These are phyloP conservation scores for Diphyllodes magnificus DNA, from an alignment of 2,113 vertebrate genomes.

Conservation along the genomic window DNA sequence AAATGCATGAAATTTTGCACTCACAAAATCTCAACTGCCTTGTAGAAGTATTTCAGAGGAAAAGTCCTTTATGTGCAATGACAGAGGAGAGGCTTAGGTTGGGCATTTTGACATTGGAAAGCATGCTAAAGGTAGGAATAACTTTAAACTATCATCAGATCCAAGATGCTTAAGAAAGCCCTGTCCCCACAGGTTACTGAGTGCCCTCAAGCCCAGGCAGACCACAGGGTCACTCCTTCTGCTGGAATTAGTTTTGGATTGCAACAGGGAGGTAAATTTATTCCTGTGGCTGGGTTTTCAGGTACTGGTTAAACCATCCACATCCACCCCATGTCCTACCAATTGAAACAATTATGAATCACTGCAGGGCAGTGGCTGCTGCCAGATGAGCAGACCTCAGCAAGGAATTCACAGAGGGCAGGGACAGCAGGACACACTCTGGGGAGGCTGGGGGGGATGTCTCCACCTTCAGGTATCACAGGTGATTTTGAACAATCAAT, in stretches of 20 bases:
- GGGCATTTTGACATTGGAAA: accelerated
- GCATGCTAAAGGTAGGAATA: background rate
- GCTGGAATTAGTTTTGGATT: background rate
- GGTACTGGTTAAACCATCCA: background rate
- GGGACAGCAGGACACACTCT: background rate
- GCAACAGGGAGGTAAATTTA: background rate
- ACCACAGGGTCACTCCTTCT: background rate
- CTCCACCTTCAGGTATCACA: background rate
- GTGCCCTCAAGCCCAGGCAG: too few relatives aligned
- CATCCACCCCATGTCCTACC: accelerated
- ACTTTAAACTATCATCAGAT: background rate
- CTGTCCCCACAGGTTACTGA: background rate
- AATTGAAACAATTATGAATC: background rate
- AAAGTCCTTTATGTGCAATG: background rate
- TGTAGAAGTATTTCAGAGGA: background rate
- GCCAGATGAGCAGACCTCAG: background rate
- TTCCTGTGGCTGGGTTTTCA: background rate
- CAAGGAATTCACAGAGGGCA: background rate
- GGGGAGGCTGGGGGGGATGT: accelerated
- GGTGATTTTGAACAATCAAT: background rate
- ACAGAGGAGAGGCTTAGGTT: background rate
- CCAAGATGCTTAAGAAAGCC: background rate
- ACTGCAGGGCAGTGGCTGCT: background rate
- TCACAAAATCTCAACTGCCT: background rate
- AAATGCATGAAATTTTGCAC: background rate